Base-by-base conservation (phyloP, 2,797 vertebrate species). In the Rhinella marina region DNA sequence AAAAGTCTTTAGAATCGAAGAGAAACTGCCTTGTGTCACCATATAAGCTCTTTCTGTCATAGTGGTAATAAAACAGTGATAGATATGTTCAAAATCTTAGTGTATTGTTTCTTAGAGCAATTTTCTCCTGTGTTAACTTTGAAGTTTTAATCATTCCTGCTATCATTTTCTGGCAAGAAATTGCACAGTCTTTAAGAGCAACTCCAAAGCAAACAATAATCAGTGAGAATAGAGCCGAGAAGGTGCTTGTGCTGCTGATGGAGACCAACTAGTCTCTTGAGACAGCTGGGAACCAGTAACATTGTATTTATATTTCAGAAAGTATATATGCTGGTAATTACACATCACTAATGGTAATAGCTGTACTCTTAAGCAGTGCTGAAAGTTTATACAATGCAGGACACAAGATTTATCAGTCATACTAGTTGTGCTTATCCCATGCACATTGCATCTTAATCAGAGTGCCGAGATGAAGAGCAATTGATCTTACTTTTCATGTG, bases 181-280 rank as follows among this genome's bases (percentile, higher is more conserved):
- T 81, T 87, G 79, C 41, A 82, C 23, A 29, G 68, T 75, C 66
- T 62, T 87, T 62, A 82, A 82, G 80, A 81, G 80, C n/a, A 73
- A n/a, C 80, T 87, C 25, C 41, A 32, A 82, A 64, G 57, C 59
- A 87, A 77, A 82, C 80, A 75, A 73, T 73, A 87, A 87, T 87
- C 86, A 87, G 80, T 14, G 56, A 76, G 59, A 66, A 76, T 32
- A 57, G 27, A 62, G 70, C 17, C 54, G 70, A 87, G 86, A 72
- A 77, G 86, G 70, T 87, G 79, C 86, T 87, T 82, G 56, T 54
- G 64, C 56, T 29, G 13, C 57, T 76, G 68, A 75, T 64, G 59
- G 27, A 82, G 76, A 41, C 2, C 70, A 76, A 62, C 86, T 54
- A 29, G 59, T 66, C 86, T 87, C 86, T 54, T 10, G 57, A 87